Percentiles rank a stretch among this genome's conserved stretches.
These are phyloP conservation scores for Scomber japonicus DNA, from an alignment of 2,113 vertebrate species.

Conservation along the genomic window DNA sequence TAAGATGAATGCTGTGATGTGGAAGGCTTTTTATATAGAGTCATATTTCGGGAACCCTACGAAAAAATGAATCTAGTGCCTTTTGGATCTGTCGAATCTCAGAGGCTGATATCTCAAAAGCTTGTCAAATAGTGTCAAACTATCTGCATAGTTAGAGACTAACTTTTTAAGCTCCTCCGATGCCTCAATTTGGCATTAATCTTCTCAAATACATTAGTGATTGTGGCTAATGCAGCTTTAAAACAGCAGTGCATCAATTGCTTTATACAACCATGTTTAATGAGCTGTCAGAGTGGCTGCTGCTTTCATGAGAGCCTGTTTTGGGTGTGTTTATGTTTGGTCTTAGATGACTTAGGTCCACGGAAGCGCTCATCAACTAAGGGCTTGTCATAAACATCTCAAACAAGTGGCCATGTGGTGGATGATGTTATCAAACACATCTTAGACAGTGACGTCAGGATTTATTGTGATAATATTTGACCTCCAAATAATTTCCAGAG, in stretches of 20 bases:
- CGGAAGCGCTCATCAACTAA: constrained; percentile 17
- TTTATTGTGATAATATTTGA: neutral
- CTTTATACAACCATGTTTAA: neutral
- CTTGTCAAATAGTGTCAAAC: too few relatives aligned
- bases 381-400: constrained; percentile 3
- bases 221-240: neutral
- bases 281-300: neutral
- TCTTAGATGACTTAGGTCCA: neutral
- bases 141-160: too few relatives aligned
- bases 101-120: too few relatives aligned
- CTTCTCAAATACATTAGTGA: too few relatives aligned
- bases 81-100: too few relatives aligned
- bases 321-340: constrained; percentile 33
- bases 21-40: too few relatives aligned
- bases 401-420: constrained; percentile 27
- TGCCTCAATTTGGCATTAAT: too few relatives aligned
- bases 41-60: too few relatives aligned
- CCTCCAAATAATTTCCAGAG: neutral
- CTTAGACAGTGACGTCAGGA: constrained; percentile 1
- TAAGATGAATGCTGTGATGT: too few relatives aligned
- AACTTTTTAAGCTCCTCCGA: too few relatives aligned
- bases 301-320: neutral
- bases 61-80: too few relatives aligned
- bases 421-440: neutral
- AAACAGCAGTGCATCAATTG: constrained; percentile 9